Evolutionary conservation across 2,888 invertebrate genomes (phyloP).

Genomic region (Drosophila subsilvestris): DNA sequence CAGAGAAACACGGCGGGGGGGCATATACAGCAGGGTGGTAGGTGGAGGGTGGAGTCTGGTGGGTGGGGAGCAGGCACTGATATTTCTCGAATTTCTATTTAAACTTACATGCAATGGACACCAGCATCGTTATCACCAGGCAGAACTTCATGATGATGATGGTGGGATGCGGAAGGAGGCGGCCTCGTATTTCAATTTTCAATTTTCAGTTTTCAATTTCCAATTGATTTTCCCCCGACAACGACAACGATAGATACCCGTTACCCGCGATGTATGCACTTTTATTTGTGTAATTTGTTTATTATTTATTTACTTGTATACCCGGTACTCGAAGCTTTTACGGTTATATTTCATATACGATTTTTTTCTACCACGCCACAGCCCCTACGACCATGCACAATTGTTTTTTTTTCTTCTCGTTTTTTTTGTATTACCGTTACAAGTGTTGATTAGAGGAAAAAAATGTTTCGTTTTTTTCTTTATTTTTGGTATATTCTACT

Average conservation of each 20-base stretch:
- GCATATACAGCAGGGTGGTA: too few species aligned
- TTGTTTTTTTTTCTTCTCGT: neutral
- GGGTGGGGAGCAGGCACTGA: neutral
- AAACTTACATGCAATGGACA: constrained; percentile 71
- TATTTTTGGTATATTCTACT: constrained; percentile 2
- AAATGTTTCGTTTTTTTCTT: neutral
- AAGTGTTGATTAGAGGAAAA: neutral
- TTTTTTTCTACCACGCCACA: neutral
- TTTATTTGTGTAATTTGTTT: neutral
- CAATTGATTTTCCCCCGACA: neutral
- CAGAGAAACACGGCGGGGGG: neutral
- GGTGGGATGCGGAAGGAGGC: constrained; percentile 13
- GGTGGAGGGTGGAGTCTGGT: neutral
- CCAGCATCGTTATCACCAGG: constrained; percentile 64
- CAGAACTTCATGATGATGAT: constrained; percentile 60
- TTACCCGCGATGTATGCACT: neutral
- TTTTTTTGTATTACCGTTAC: neutral
- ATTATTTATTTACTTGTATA: neutral
- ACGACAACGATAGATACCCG: neutral
- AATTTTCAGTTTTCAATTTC: neutral
- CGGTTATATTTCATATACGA: too few species aligned
- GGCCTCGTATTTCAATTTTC: constrained; percentile 2
- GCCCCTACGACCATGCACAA: neutral
- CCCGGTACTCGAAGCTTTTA: too few species aligned
- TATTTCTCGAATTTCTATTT: neutral